phyloP scores from a whole-genome alignment of 2,797 vertebrate species.

The Malurus leucopterus region DNA sequence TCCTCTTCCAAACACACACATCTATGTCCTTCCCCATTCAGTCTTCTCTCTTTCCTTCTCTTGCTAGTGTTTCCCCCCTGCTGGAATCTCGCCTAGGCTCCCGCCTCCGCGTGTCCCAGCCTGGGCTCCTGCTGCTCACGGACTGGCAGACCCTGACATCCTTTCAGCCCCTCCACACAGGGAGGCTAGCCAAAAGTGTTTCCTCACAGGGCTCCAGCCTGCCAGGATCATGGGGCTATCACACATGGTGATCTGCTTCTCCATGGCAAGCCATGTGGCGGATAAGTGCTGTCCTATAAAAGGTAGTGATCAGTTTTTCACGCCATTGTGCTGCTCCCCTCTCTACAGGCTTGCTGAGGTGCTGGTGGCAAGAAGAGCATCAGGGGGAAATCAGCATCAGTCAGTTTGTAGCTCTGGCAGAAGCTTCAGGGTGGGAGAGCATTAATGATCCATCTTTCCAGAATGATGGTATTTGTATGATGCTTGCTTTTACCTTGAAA shows the following conservation, averaged over 20 bases:
- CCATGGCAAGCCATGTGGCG: fast-evolving
- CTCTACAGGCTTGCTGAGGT: not conserved
- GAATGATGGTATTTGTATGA: not conserved
- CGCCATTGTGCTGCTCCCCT: not conserved
- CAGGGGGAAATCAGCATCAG: not conserved
- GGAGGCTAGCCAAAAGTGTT: not conserved
- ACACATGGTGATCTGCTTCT: not conserved
- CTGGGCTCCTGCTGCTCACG: not conserved
- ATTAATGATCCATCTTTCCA: not conserved
- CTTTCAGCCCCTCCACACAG: not conserved
- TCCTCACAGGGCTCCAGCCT: not conserved
- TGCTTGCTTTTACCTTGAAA: not conserved
- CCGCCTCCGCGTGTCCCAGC: not conserved
- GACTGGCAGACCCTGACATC: not conserved
- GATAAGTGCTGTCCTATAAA: not conserved
- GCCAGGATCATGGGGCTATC: not conserved
- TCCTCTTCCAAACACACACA: not conserved
- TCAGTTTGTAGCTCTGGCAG: not conserved
- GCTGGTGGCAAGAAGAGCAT: not conserved
- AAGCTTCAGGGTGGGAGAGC: not conserved
- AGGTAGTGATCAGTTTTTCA: not conserved
- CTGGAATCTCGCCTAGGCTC: constrained; percentile 18
- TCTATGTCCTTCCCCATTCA: not conserved
- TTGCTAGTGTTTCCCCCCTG: not conserved
- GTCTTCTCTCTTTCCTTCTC: not conserved